Percentiles rank a stretch among this genome's conserved stretches.
Evolutionary conservation across 2,113 vertebrate species (phyloP).

Genomic region (Progne subis): DNA sequence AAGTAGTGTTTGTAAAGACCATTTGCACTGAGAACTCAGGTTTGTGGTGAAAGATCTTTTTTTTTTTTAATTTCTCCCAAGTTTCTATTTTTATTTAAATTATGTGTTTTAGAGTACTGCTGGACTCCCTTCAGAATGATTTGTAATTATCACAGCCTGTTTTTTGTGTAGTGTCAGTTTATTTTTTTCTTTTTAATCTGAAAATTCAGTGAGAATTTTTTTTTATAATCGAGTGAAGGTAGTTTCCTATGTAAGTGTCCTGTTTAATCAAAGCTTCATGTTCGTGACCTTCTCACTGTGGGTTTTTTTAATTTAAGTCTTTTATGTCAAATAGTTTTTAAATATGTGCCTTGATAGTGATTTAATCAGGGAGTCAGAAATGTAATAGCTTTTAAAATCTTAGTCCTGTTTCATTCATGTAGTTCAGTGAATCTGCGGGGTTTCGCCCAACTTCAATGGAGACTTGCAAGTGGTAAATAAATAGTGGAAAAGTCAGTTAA

Average conservation of each 20-base stretch:
- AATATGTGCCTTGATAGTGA: not conserved
- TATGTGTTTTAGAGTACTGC: not conserved
- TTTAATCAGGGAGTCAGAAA: not conserved
- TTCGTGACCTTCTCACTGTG: not conserved
- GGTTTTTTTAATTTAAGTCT: not conserved
- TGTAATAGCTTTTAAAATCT: not conserved
- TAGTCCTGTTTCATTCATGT: not conserved
- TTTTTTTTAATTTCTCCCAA: not conserved
- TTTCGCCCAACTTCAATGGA: not conserved
- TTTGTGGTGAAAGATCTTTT: not conserved
- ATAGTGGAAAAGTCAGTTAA: not conserved
- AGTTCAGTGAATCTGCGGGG: not conserved
- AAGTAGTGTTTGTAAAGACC: accelerated
- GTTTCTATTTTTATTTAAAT: not conserved
- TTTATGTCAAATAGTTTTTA: not conserved
- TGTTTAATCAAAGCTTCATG: not conserved
- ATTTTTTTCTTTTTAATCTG: not conserved
- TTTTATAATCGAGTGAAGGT: not conserved
- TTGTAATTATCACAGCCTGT: not conserved
- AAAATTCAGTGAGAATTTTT: not conserved
- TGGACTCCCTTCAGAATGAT: not conserved
- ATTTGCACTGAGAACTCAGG: not conserved
- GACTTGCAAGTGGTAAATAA: not conserved
- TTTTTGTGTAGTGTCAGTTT: not conserved
- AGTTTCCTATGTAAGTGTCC: not conserved